Evolutionary conservation across 2,113 vertebrate species (phyloP), one percentile per base, ranked within the genome.

Genomic region (Ceyx cyanopectus): DNA sequence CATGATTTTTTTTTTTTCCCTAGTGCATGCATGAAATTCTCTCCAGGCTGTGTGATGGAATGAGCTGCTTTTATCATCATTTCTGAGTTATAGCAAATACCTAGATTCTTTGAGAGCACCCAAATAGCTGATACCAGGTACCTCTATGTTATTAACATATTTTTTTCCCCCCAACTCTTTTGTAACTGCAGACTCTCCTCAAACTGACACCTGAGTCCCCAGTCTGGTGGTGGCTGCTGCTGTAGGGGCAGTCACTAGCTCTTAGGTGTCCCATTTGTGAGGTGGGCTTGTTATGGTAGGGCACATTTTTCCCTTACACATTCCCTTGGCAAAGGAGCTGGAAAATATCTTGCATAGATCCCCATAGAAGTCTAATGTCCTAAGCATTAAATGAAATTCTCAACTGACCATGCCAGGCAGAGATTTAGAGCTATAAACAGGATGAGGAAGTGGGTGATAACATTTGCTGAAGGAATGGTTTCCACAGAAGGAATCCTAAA

Each of bases 21-120:
- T 86, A 30, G 46, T 4, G 18, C 93, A 85, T 87, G 85, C 94
- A 97, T 75, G 91, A 96, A 93, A 95, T 95, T 92, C 92, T 96
- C 84, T 70, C 74, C 78, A 57, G 93, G 91, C 92, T 58, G 73
- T 91, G 95, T 95, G 96, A 96, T 93, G 96, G 96, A 96, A 97
- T 97, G 97, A 94, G 87, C 87, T 51, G 67, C 91, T 97, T 96
- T 87, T 87, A 94, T 34, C 77, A 85, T 43, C 2, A 62, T 93
- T 97, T 93, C 94, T 80, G 81, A 89, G 72, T 29, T 29, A 62
- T 60, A 57, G 61, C 12, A 62, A 94, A 81, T 89, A 94, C 79
- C 87, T 85, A 89, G 69, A 85, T 89, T 86, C 94, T 92, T 93
- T 77, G 43, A 79, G 90, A 89, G 45, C 50, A 34, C 41, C 43